Evolutionary conservation across 2,797 vertebrate species (phyloP).

Genomic region (Lepus townsendii): DNA sequence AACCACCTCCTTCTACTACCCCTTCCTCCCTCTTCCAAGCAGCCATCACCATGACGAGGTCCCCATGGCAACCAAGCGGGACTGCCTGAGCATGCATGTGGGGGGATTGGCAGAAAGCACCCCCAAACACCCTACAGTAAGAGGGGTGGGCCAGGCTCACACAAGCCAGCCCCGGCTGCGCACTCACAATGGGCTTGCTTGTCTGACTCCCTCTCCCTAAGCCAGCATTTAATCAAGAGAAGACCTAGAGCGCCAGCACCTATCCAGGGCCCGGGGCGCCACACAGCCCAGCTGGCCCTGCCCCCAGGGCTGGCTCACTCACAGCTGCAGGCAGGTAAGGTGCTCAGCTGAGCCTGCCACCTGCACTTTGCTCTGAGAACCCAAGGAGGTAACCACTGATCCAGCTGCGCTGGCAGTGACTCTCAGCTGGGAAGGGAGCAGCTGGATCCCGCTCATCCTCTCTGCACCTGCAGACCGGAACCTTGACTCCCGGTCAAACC

Average conservation of each 20-base stretch:
- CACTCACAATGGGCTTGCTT: slow-evolving; percentile 83
- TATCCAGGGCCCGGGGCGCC: background rate
- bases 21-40: slow-evolving; percentile 67
- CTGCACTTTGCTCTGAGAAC: background rate
- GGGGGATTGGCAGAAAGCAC: slow-evolving; percentile 29
- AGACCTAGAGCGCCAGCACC: slow-evolving; percentile 44
- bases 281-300: background rate
- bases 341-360: background rate
- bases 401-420: background rate
- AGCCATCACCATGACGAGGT: slow-evolving; percentile 68
- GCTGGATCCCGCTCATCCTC: background rate
- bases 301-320: background rate
- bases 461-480: background rate
- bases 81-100: slow-evolving; percentile 45
- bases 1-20: background rate
- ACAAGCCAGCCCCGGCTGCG: background rate
- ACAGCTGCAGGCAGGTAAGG: background rate
- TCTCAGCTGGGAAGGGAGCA: background rate
- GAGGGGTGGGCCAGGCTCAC: slow-evolving; percentile 13
- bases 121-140: background rate
- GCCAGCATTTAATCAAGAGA: slow-evolving; percentile 78
- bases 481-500: too few relatives aligned
- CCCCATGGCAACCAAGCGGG: slow-evolving; percentile 76
- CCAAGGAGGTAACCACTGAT: too few relatives aligned
- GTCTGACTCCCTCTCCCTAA: slow-evolving; percentile 67